These are phyloP conservation scores for Grammomys surdaster DNA, from an alignment of 2,113 vertebrate species.

Conservation along the genomic window DNA sequence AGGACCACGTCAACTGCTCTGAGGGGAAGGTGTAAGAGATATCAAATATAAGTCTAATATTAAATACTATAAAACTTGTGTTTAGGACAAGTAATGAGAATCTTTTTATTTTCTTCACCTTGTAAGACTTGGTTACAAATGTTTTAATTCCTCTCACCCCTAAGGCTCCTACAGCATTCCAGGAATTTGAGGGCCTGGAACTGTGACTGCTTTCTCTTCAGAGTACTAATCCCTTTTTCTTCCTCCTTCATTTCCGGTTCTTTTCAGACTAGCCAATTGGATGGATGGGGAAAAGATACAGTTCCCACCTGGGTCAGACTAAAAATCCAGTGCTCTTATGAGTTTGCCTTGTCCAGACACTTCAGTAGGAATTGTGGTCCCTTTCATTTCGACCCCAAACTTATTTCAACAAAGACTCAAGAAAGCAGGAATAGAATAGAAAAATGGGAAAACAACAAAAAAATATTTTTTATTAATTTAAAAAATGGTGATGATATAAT, in stretches of 20 bases:
- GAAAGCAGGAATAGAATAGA: not conserved
- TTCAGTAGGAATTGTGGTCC: not conserved
- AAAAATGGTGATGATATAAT: not conserved
- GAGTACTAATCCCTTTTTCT: not conserved
- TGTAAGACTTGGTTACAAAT: not conserved
- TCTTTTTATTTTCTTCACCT: not conserved
- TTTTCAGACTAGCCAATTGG: not conserved
- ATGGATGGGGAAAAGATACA: not conserved
- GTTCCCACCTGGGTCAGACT: not conserved
- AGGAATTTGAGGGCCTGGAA: not conserved
- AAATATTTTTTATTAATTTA: not conserved
- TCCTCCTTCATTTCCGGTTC: not conserved
- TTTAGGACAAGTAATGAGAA: not conserved
- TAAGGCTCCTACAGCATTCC: not conserved
- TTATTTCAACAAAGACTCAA: not conserved
- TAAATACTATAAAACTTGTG: not conserved
- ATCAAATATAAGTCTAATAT: not conserved
- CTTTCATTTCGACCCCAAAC: not conserved
- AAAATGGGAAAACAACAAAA: not conserved
- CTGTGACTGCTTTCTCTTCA: not conserved
- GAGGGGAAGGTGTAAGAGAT: not conserved
- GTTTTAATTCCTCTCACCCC: not conserved
- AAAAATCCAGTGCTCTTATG: not conserved
- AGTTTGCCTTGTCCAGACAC: no score
- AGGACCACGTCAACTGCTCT: not conserved